These are phyloP conservation scores for Drosophila rhopaloa DNA, from an alignment of 1,140 invertebrate genomes.

Conservation along the genomic window DNA sequence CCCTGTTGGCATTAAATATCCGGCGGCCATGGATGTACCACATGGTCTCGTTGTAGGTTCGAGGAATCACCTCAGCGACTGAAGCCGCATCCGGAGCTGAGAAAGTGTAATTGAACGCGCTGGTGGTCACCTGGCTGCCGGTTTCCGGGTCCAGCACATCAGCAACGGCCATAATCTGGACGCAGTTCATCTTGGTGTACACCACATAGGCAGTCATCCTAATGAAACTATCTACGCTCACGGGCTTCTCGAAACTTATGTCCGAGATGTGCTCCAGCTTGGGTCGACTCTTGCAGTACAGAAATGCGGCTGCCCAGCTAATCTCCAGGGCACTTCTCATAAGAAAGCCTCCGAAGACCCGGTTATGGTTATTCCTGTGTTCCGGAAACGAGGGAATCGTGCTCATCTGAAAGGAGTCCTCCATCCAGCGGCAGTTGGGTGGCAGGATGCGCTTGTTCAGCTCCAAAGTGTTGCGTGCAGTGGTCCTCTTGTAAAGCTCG, in stretches of 20 bases:
- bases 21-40: constrained; percentile 90
- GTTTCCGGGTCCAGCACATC: constrained; percentile 88
- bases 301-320: constrained; percentile 88
- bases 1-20: constrained; percentile 85
- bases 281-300: constrained; percentile 87
- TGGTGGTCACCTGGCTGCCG: constrained; percentile 87
- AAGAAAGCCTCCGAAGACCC: constrained; percentile 93
- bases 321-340: constrained; percentile 92
- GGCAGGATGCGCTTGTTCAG: constrained; percentile 85
- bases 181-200: constrained; percentile 87
- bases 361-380: constrained; percentile 90
- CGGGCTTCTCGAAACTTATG: constrained; percentile 89
- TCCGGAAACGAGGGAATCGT: constrained; percentile 73
- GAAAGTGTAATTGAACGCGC: constrained; percentile 92
- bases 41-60: constrained; percentile 91
- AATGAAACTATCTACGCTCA: constrained; percentile 90
- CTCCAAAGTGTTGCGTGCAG: constrained; percentile 76
- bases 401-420: constrained; percentile 75
- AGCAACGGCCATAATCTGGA: constrained; percentile 89
- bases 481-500: constrained; percentile 87
- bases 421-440: constrained; percentile 88
- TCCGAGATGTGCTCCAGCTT: constrained; percentile 88
- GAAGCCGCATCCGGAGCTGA: constrained; percentile 85
- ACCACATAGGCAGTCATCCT: constrained; percentile 89
- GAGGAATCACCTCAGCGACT: constrained; percentile 87